Conservation (phyloP, 1,140 invertebrate genomes). For the Probaryconus sp. region DNA sequence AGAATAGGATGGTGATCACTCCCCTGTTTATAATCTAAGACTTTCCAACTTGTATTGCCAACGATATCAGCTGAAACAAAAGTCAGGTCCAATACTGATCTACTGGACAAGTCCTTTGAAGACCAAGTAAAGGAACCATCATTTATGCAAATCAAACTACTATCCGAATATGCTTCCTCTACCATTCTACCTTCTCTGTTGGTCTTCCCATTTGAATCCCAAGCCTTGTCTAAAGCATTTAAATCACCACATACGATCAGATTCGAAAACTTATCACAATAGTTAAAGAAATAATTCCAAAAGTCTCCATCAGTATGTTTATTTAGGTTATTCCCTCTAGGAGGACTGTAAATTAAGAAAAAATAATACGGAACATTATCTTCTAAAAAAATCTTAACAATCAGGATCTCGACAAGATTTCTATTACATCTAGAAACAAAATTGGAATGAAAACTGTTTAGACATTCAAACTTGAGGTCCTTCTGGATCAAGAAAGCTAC, state of each 20-base stretch:
- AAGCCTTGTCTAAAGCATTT: neutral
- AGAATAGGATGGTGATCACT: slow-evolving; percentile 67
- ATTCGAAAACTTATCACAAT: neutral
- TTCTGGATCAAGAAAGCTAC: slow-evolving; percentile 1
- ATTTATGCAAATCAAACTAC: slow-evolving; percentile 1
- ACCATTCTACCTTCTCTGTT: neutral
- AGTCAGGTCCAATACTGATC: slow-evolving; percentile 24
- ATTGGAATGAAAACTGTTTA: neutral
- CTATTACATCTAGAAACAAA: neutral
- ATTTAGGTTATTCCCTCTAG: neutral
- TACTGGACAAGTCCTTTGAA: neutral
- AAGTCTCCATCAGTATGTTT: neutral
- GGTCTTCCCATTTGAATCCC: neutral
- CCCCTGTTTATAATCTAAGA: slow-evolving; percentile 57
- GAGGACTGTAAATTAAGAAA: neutral
- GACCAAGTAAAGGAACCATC: slow-evolving; percentile 5
- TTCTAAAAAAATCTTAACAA: neutral
- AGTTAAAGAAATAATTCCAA: neutral
- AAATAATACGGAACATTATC: neutral
- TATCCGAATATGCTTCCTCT: neutral
- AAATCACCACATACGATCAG: neutral
- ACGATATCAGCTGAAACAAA: slow-evolving; percentile 43
- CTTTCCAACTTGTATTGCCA: slow-evolving; percentile 56
- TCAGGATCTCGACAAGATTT: neutral
- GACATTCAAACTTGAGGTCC: neutral